phyloP scores from a whole-genome alignment of 2,797 vertebrate genomes.

The Acipenser ruthenus region DNA sequence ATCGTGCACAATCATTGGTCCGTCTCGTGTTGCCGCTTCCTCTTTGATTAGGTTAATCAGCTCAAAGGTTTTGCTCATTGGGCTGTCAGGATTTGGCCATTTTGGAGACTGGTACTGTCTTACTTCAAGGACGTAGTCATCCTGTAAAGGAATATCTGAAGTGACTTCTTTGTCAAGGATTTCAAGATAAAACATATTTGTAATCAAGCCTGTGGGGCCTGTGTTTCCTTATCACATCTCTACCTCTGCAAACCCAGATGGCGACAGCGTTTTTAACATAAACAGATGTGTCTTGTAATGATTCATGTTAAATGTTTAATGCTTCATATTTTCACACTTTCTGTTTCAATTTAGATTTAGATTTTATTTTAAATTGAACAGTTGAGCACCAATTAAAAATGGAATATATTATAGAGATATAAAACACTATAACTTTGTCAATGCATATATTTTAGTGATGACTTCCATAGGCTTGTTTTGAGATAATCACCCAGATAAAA shows the following conservation, averaged over 20 bases:
- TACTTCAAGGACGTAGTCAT: constrained; percentile 89
- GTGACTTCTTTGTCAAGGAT: not conserved
- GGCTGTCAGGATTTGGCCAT: constrained; percentile 92
- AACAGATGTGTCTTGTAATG: constrained; percentile 33
- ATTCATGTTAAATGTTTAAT: constrained; percentile 30
- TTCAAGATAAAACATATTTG: not conserved
- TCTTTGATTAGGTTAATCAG: constrained; percentile 76
- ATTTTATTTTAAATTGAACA: constrained; percentile 15
- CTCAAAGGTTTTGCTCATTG: constrained; percentile 88
- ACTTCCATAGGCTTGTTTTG: too few relatives aligned
- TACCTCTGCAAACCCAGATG: constrained; percentile 25
- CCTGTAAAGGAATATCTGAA: constrained; percentile 48
- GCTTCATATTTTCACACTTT: constrained; percentile 27
- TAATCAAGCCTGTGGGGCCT: not conserved
- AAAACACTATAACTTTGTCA: too few relatives aligned
- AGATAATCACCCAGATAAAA: not conserved
- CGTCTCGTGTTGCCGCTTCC: constrained; percentile 64
- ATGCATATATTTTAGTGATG: too few relatives aligned
- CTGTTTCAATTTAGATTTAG: constrained; percentile 27
- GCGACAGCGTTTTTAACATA: constrained; percentile 24
- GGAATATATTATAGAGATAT: too few relatives aligned
- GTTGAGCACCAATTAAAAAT: constrained; percentile 19
- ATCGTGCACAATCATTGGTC: constrained; percentile 79
- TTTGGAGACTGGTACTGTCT: constrained; percentile 77
- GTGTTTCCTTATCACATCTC: not conserved